phyloP scores from a whole-genome alignment of 2,797 vertebrate species.

The Aselliscus stoliczkanus region DNA sequence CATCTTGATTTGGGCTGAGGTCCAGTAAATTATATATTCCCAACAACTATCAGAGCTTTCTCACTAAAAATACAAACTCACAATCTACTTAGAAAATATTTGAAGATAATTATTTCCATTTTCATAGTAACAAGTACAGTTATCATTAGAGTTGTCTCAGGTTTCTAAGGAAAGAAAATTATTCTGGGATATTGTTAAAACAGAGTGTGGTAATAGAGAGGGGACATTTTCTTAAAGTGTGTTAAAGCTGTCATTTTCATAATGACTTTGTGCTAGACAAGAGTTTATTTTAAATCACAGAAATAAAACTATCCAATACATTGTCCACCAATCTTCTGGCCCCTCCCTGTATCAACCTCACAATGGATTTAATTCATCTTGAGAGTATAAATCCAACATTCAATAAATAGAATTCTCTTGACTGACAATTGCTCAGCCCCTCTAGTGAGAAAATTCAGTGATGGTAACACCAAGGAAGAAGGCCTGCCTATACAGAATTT shows the following conservation, averaged over 20 bases:
- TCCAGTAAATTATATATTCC: conserved; percentile 66
- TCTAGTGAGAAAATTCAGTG: background rate
- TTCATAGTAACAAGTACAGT: conserved; percentile 63
- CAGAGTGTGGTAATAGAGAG: conserved; percentile 43
- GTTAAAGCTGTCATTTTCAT: conserved; percentile 58
- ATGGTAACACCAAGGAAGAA: conserved; percentile 41
- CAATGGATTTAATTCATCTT: conserved; percentile 56
- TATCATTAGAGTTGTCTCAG: conserved; percentile 60
- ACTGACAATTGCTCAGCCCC: background rate
- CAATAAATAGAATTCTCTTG: conserved; percentile 38
- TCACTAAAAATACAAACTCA: conserved; percentile 63
- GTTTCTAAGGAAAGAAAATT: conserved; percentile 66
- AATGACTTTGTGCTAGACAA: conserved; percentile 53
- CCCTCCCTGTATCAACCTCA: conserved; percentile 30
- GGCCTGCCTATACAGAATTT: background rate
- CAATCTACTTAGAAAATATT: conserved; percentile 63
- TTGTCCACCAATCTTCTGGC: conserved; percentile 1
- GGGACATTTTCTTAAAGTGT: conserved; percentile 47
- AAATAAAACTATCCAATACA: conserved; percentile 49
- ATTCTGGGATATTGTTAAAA: conserved; percentile 59
- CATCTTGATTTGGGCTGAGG: conserved; percentile 53
- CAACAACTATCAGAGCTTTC: conserved; percentile 58
- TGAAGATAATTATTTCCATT: conserved; percentile 64
- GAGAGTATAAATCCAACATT: conserved; percentile 47
- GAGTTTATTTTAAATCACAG: conserved; percentile 42